Conservation (phyloP, 2,113 vertebrate species). For the Lepisosteus osseus region DNA sequence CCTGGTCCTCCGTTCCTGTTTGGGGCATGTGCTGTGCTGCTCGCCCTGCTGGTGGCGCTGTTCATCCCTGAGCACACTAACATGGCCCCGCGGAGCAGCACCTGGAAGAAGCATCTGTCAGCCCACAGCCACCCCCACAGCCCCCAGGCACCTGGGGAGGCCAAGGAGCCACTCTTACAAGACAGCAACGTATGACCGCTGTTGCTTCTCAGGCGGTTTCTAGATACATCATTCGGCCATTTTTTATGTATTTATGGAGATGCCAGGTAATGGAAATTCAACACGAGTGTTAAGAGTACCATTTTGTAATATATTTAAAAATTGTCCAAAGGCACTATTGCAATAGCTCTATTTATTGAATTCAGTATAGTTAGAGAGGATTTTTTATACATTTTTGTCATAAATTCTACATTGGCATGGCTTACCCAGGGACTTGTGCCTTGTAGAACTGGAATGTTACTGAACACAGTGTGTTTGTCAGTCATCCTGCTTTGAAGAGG, state of each 20-base stretch:
- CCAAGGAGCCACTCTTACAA: conserved; percentile 83
- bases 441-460: conserved; percentile 30
- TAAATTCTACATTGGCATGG: conserved; percentile 17
- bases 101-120: conserved; percentile 81
- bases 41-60: conserved; percentile 83
- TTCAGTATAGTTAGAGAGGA: neutral
- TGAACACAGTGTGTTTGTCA: conserved; percentile 31
- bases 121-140: conserved; percentile 74
- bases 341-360: conserved; percentile 14
- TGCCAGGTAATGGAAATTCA: conserved; percentile 2
- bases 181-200: conserved; percentile 79
- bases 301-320: conserved; percentile 15
- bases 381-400: conserved; percentile 5
- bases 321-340: conserved; percentile 40
- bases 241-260: neutral
- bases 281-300: conserved; percentile 16
- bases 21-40: conserved; percentile 77
- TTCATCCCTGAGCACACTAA: conserved; percentile 84
- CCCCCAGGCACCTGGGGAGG: conserved; percentile 75
- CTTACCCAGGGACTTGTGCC: conserved; percentile 45
- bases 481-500: conserved; percentile 9
- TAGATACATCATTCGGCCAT: conserved; percentile 23
- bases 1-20: conserved; percentile 82
- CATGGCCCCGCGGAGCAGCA: conserved; percentile 62
- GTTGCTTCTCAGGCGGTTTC: conserved; percentile 29